Base-by-base conservation (phyloP, 2,113 vertebrate genomes). In the Oncorhynchus keta region DNA sequence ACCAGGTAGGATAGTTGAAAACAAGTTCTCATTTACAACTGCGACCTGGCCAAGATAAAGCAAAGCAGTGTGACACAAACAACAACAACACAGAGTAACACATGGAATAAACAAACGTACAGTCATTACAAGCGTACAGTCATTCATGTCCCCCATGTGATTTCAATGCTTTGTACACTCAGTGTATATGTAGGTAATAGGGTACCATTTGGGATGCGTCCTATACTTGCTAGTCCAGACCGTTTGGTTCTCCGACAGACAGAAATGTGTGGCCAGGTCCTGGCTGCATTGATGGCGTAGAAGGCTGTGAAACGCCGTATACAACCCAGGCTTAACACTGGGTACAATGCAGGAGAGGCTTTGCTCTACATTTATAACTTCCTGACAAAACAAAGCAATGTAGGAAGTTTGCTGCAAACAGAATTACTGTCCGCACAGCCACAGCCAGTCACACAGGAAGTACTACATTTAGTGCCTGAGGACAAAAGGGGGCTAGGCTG, bases 381-480 rank as follows among this genome's bases (percentile, higher is more conserved):
- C 89, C 89, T 91, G 76, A 85, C 69, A 86, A 89, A 88, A 91
- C 90, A 87, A 92, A 91, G 87, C 80, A 81, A 84, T 88, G 89
- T 86, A 88, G 88, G 86, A 90, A 90, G 90, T 84, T 70, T 85
- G 88, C 81, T 76, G 80, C 82, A 84, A 88, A 87, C 86, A 85
- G 81, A 76, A 61, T 79, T 81, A 32, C 28, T n/a, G 72, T 79
- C 76, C 82, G 73, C 83, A 84, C 75, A 82, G 79, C 82, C 72
- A 28, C 87, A 88, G 90, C 91, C 75, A 84, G 78, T 83, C 74
- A 32, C 88, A 88, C 91, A 92, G 92, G 92, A 93, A 93, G 90
- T 80, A 76, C 85, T 80, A 76, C 85, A 83, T 81, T 24, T 76
- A 84, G 74, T 85, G 69, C 83, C 83, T 75, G 70, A 84, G 86